Conservation (phyloP, 2,888 invertebrate genomes). For the Chymomyza caudatula region DNA sequence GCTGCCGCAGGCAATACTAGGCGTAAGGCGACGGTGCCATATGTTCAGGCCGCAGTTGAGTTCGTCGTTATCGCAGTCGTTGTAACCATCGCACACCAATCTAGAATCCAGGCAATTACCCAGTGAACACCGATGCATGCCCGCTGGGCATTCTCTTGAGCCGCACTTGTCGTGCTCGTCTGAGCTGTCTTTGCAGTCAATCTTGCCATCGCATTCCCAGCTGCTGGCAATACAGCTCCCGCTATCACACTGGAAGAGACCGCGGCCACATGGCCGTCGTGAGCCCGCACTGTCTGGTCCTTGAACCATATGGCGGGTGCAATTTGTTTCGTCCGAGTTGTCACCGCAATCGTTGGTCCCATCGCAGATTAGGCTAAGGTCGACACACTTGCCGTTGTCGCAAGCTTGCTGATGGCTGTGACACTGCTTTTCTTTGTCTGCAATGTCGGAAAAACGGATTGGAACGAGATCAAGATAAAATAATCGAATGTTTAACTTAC, state of each 20-base stretch:
- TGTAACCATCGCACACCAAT: slow-evolving; percentile 80
- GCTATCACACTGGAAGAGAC: slow-evolving; percentile 82
- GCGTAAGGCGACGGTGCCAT: not conserved
- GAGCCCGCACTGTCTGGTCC: not conserved
- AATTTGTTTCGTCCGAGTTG: slow-evolving; percentile 80
- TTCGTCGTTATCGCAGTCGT: slow-evolving; percentile 83
- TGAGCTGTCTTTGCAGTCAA: slow-evolving; percentile 86
- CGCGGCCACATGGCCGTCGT: slow-evolving; percentile 74
- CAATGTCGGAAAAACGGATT: not conserved
- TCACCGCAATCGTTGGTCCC: slow-evolving; percentile 81
- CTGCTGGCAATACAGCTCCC: slow-evolving; percentile 84
- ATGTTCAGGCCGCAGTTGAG: slow-evolving; percentile 74
- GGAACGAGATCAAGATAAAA: not conserved
- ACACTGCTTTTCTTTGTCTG: slow-evolving; percentile 75
- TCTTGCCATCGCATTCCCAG: slow-evolving; percentile 85
- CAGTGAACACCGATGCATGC: slow-evolving; percentile 78
- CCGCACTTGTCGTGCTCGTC: slow-evolving; percentile 84
- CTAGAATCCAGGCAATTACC: slow-evolving; percentile 80
- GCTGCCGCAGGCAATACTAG: slow-evolving; percentile 78
- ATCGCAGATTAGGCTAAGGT: slow-evolving; percentile 79
- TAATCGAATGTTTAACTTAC: slow-evolving; percentile 43
- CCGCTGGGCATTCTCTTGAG: slow-evolving; percentile 62
- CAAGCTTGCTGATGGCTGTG: slow-evolving; percentile 79
- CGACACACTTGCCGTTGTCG: slow-evolving; percentile 79
- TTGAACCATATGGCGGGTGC: slow-evolving; percentile 51